Conservation (phyloP, 2,113 vertebrate species). For the Ardeotis arabs region DNA sequence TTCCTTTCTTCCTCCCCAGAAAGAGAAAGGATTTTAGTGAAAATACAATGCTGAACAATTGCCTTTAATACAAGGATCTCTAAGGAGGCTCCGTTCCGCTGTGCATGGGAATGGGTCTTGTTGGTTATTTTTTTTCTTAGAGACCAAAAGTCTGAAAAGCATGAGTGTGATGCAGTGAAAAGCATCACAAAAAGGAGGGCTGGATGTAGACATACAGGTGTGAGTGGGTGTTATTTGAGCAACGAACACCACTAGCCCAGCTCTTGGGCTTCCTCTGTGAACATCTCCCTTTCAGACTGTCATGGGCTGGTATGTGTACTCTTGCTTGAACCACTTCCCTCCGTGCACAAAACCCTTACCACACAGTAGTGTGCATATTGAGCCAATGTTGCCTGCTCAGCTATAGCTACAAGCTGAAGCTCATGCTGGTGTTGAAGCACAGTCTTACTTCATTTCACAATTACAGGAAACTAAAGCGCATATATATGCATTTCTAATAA, state of each 20-base stretch:
- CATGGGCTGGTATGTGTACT: neutral
- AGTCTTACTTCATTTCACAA: neutral
- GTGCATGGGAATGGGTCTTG: neutral
- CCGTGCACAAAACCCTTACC: neutral
- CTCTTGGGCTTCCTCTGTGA: neutral
- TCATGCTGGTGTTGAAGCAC: neutral
- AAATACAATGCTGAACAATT: neutral
- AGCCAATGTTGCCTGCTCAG: neutral
- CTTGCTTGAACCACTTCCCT: neutral
- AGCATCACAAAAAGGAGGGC: neutral
- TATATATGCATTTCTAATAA: fast-evolving
- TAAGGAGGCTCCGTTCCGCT: neutral
- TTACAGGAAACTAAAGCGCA: neutral
- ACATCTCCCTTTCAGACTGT: neutral
- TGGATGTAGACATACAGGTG: neutral
- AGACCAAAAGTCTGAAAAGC: neutral
- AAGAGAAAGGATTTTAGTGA: neutral
- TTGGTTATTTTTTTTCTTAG: neutral
- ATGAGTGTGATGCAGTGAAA: neutral
- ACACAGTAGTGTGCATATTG: neutral
- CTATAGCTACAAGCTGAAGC: neutral
- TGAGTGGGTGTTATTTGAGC: neutral
- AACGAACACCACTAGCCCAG: neutral
- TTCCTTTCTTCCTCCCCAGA: neutral
- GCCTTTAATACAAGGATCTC: neutral